phyloP scores from a whole-genome alignment of 2,113 vertebrate genomes.

The Myrmecobius fasciatus region DNA sequence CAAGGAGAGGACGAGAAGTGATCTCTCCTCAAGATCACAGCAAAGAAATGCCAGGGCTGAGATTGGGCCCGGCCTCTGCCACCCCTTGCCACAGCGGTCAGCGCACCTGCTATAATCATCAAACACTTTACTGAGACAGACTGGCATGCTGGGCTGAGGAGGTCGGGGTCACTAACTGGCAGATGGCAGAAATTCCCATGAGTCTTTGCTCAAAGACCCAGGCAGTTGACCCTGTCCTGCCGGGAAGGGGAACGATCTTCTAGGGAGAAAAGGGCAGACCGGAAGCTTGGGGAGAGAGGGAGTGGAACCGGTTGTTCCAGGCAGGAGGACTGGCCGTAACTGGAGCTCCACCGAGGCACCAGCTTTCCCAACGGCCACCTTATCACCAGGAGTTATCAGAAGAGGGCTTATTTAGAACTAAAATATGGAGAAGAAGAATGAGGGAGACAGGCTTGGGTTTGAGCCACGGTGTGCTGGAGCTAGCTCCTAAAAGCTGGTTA shows the following conservation, averaged over 20 bases:
- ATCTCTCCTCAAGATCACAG: background rate
- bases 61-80: too few species aligned
- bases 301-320: conserved; percentile 21
- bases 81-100: background rate
- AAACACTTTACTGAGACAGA: conserved; percentile 38
- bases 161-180: conserved; percentile 23
- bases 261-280: background rate
- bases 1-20: background rate
- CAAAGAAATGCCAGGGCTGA: background rate
- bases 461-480: too few species aligned
- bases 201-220: conserved; percentile 10
- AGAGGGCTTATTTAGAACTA: too few species aligned
- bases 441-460: too few species aligned
- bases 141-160: conserved; percentile 37
- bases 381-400: too few species aligned
- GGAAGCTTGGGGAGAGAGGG: conserved; percentile 10
- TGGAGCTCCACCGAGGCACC: too few species aligned
- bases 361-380: too few species aligned
- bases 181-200: background rate
- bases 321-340: conserved; percentile 32
- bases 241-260: too few species aligned
- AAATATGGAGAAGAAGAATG: too few species aligned
- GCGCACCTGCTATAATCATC: background rate
- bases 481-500: too few species aligned
- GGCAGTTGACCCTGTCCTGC: too few species aligned